phyloP scores from a whole-genome alignment of 2,888 invertebrate species.

The Folsomia candida region DNA sequence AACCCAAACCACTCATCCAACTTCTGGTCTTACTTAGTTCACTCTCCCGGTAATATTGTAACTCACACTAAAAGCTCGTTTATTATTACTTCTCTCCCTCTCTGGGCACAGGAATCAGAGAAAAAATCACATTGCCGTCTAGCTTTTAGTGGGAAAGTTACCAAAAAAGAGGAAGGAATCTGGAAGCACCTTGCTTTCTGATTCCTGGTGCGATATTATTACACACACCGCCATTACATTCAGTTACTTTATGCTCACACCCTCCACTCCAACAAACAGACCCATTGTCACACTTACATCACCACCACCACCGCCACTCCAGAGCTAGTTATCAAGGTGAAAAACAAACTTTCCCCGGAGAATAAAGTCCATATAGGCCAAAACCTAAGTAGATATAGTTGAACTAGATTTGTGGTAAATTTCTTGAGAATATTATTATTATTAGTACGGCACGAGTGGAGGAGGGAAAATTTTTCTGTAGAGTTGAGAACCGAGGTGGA shows the following conservation, averaged over 20 bases:
- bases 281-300: neutral
- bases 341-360: neutral
- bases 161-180: too few relatives aligned
- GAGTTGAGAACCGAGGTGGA: too few relatives aligned
- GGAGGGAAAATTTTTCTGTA: neutral
- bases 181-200: neutral
- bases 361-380: too few relatives aligned
- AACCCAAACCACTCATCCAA: neutral
- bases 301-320: too few relatives aligned
- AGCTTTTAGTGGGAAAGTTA: neutral
- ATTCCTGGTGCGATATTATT: neutral
- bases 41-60: neutral
- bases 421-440: neutral
- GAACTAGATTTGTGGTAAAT: neutral
- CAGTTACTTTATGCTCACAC: neutral
- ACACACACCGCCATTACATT: neutral
- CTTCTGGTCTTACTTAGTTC: neutral
- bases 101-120: too few relatives aligned
- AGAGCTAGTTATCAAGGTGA: neutral
- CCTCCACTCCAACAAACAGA: too few relatives aligned
- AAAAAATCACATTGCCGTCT: neutral
- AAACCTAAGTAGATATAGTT: too few relatives aligned
- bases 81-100: neutral
- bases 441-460: neutral
- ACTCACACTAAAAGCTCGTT: slow-evolving; percentile 7